Percentiles rank a stretch among this genome's conserved stretches.
Conservation (phyloP, 2,113 vertebrate genomes). For the Chascanopsetta lugubris region DNA sequence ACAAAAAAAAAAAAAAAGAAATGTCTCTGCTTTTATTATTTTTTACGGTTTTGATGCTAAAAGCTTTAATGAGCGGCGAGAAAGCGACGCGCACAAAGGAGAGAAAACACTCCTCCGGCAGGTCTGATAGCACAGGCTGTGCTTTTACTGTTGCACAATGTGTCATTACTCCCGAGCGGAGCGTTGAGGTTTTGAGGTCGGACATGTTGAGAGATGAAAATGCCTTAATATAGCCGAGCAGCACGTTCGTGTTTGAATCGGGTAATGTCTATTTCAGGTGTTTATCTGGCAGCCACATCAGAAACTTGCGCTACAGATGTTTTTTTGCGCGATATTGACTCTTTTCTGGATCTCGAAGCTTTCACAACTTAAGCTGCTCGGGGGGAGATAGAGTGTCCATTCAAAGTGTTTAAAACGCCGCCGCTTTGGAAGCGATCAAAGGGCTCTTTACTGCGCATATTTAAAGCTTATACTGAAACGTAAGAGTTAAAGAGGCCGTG, state of each 20-base stretch:
- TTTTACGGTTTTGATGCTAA: slow-evolving; percentile 40
- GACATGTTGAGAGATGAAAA: slow-evolving; percentile 67
- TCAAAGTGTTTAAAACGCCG: slow-evolving; percentile 34
- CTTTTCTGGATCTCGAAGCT: slow-evolving; percentile 47
- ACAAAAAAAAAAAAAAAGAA: slow-evolving; percentile 3
- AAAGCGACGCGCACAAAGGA: slow-evolving; percentile 39
- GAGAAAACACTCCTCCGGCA: slow-evolving; percentile 40
- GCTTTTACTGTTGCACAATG: slow-evolving; percentile 56
- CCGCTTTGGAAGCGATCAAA: slow-evolving; percentile 41
- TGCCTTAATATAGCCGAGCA: slow-evolving; percentile 59
- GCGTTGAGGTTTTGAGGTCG: slow-evolving; percentile 50
- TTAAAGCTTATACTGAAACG: slow-evolving; percentile 37
- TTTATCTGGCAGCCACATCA: slow-evolving; percentile 69
- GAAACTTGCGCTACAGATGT: slow-evolving; percentile 56
- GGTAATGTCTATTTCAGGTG: slow-evolving; percentile 79
- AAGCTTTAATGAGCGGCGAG: slow-evolving; percentile 38
- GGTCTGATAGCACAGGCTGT: slow-evolving; percentile 35
- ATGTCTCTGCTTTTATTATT: slow-evolving; percentile 5
- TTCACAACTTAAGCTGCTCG: slow-evolving; percentile 54
- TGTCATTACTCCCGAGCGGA: slow-evolving; percentile 49
- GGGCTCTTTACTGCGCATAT: slow-evolving; percentile 32
- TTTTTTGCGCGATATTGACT: slow-evolving; percentile 46
- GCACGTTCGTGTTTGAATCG: slow-evolving; percentile 56
- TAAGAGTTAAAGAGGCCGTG: slow-evolving; percentile 11
- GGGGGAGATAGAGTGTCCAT: slow-evolving; percentile 43